phyloP scores from a whole-genome alignment of 2,888 invertebrate species.

The Scaptomyza flava region DNA sequence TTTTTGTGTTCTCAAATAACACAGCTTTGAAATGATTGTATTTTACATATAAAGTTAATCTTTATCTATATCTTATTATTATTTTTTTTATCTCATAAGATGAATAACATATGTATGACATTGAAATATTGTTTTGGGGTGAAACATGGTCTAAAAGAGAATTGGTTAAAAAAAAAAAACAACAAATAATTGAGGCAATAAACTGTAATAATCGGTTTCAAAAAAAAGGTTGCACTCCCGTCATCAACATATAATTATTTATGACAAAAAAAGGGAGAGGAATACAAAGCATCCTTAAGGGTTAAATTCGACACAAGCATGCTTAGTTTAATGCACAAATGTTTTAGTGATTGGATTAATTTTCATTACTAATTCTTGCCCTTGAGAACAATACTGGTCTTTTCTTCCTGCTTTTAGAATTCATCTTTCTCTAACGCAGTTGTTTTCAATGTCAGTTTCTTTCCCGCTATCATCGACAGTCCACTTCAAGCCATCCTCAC shows the following conservation, averaged over 20 bases:
- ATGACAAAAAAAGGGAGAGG: not conserved
- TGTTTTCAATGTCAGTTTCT: too few relatives aligned
- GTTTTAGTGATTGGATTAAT: too few relatives aligned
- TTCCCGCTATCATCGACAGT: too few relatives aligned
- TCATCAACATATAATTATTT: not conserved
- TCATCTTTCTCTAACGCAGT: too few relatives aligned
- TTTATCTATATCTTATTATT: not conserved
- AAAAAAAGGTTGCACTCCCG: not conserved
- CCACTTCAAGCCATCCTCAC: too few relatives aligned
- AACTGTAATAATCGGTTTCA: not conserved
- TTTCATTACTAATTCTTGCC: too few relatives aligned
- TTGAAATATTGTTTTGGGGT: not conserved
- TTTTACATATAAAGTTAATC: not conserved
- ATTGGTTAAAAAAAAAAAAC: not conserved
- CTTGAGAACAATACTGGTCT: too few relatives aligned
- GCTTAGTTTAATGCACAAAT: not conserved
- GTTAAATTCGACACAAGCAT: not conserved
- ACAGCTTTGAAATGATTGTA: not conserved
- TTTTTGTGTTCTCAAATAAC: not conserved
- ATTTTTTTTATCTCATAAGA: not conserved
- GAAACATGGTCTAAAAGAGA: not conserved
- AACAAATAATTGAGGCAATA: not conserved
- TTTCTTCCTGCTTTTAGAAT: too few relatives aligned
- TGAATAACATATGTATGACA: not conserved
- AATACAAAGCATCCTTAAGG: not conserved